Conservation (phyloP, 2,113 vertebrate species). For the Cinclus cinclus region DNA sequence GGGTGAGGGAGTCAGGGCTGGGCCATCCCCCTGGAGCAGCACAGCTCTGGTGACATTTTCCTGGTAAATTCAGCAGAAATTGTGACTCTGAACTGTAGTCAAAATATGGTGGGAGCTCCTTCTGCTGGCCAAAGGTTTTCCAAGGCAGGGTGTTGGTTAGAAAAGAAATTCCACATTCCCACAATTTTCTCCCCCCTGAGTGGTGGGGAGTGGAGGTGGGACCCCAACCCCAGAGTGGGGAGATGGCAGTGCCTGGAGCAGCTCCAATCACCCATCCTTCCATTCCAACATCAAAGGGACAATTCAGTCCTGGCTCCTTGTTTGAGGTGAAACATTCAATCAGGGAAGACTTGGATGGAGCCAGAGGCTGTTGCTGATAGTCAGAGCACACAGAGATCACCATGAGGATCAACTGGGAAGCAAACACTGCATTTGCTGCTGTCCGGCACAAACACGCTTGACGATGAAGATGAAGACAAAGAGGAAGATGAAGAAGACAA, state of each 20-base stretch:
- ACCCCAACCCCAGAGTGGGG: rapidly evolving
- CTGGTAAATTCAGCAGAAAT: neutral
- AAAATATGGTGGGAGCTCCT: rapidly evolving
- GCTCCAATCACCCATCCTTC: neutral
- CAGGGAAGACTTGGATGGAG: neutral
- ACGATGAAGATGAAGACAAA: neutral
- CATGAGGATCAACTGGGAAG: rapidly evolving
- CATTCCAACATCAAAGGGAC: neutral
- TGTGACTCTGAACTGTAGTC: neutral
- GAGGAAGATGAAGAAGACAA: neutral
- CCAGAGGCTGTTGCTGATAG: neutral
- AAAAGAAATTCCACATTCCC: neutral
- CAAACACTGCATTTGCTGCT: neutral
- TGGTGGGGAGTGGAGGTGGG: neutral
- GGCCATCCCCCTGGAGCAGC: too few relatives aligned
- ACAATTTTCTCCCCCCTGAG: neutral
- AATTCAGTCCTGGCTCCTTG: neutral
- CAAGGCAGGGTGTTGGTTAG: neutral
- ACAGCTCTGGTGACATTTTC: neutral
- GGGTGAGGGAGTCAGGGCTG: neutral
- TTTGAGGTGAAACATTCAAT: neutral
- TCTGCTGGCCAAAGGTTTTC: neutral
- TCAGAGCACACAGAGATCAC: neutral
- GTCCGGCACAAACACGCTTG: rapidly evolving
- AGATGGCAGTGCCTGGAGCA: neutral